Base-by-base conservation (phyloP, 2,113 vertebrate genomes). In the Pangasianodon gigas region DNA sequence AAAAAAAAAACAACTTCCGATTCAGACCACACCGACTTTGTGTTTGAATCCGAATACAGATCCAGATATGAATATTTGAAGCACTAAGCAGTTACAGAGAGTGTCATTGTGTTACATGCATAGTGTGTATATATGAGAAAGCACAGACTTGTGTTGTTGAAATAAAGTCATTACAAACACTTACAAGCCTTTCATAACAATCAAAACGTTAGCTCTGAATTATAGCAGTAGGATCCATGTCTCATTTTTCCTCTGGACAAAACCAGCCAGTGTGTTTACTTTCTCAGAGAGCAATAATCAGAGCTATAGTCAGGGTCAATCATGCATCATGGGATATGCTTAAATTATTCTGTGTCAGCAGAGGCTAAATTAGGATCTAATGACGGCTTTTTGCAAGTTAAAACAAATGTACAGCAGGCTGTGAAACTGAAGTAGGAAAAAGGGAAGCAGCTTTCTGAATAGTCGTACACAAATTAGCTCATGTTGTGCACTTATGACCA, bases 311-410 rank as follows among this genome's bases (percentile, higher is more conserved):
- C 86, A 62, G 54, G 86, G 88, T 90, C 90, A 84, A 84, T 90
- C 44, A 51, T 81, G 60, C 92, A 88, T 90, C 69, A 65, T 87
- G 81, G 74, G 87, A 87, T 41, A 88, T 88, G 79, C 54, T 83
- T 87, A 79, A 91, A 89, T 90, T 87, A 92, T 62, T 88, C 56
- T 5, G 58, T 90, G 84, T 90, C 90, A 89, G 87, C 88, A 75
- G 80, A 41, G 24, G 89, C 90, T 85, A 87, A 90, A 90, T 90
- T 87, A 89, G 48, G 14, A 81, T n/a, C 81, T 89, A 71, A 87
- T 90, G 90, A 85, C 85, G 83, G 71, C 90, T 90, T 90, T 67
- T 29, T 91, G 84, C 69, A 83, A 91, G 87, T 88, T 60, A 86
- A 88, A 84, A 89, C 67, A 67, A 90, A 81, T 79, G n/a, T 88